Percentiles rank a stretch among this genome's conserved stretches.
These are phyloP conservation scores for Imbricaverruca yamaguchii DNA, from an alignment of 2,888 invertebrate genomes.

Conservation along the genomic window DNA sequence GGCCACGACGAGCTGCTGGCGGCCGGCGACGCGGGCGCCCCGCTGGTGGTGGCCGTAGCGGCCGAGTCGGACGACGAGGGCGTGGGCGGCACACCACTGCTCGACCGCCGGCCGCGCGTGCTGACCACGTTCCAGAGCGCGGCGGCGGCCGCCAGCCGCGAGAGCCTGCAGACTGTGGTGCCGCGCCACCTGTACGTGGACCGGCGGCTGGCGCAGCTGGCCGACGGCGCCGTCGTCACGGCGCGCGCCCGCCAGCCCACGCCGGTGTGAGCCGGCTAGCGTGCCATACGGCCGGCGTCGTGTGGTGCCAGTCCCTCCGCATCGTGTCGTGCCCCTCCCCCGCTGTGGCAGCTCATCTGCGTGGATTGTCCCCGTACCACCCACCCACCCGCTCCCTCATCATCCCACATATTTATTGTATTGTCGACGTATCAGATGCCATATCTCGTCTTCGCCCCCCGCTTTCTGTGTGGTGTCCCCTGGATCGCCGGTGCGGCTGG, in stretches of 20 bases:
- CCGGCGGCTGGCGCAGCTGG: background rate
- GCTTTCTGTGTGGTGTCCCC: background rate
- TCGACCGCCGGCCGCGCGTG: background rate
- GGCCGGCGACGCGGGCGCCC: background rate
- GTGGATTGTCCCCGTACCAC: background rate
- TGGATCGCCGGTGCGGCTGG: too few species aligned
- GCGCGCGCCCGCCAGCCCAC: background rate
- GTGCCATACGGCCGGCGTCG: background rate
- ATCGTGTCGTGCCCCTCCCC: background rate
- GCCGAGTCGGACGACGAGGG: constrained; percentile 20
- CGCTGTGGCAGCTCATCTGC: background rate
- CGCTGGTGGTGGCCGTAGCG: background rate
- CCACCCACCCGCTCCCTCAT: too few species aligned
- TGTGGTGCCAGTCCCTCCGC: background rate
- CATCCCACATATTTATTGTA: background rate
- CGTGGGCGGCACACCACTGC: constrained; percentile 14
- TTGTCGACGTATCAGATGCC: constrained; percentile 14
- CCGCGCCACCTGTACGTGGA: constrained; percentile 10
- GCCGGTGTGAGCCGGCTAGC: background rate
- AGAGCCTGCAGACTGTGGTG: background rate
- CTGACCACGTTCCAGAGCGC: constrained; percentile 16
- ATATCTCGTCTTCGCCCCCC: background rate
- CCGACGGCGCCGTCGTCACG: background rate
- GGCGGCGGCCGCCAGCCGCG: background rate
- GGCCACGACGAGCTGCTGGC: constrained; percentile 21